phyloP scores from a whole-genome alignment of 2,113 vertebrate species.

The Crotophaga sulcirostris region DNA sequence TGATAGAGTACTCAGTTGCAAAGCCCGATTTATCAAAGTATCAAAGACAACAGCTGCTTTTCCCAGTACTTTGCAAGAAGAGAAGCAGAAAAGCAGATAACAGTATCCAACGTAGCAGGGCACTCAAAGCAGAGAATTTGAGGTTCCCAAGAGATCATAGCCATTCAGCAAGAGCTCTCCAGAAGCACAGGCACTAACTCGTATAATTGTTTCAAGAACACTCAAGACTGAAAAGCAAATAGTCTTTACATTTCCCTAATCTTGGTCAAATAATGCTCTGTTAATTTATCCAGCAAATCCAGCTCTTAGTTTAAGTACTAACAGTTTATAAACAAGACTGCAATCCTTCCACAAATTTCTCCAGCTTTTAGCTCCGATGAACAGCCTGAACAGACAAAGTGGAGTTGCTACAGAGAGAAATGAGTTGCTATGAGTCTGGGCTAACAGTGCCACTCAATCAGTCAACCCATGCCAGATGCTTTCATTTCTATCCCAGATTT shows the following conservation, averaged over 20 bases:
- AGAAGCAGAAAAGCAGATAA: not conserved
- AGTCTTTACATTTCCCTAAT: not conserved
- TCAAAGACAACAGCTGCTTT: not conserved
- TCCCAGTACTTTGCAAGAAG: not conserved
- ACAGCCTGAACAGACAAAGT: not conserved
- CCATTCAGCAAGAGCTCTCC: not conserved
- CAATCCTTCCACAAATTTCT: not conserved
- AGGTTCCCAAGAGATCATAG: not conserved
- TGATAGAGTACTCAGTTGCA: not conserved
- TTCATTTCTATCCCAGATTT: not conserved
- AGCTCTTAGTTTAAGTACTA: not conserved
- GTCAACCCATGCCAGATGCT: not conserved
- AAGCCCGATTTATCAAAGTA: not conserved
- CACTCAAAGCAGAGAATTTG: not conserved
- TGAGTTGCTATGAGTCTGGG: fast-evolving
- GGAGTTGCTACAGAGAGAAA: not conserved
- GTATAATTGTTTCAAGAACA: not conserved
- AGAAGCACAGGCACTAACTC: not conserved
- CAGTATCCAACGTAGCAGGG: not conserved
- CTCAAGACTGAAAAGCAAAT: not conserved
- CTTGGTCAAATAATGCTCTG: not conserved
- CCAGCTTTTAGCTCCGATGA: not conserved
- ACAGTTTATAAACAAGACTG: not conserved
- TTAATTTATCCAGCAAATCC: not conserved
- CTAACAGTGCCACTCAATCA: not conserved